Conservation (phyloP, 2,888 invertebrate genomes). For the Tenthredo distinguenda region DNA sequence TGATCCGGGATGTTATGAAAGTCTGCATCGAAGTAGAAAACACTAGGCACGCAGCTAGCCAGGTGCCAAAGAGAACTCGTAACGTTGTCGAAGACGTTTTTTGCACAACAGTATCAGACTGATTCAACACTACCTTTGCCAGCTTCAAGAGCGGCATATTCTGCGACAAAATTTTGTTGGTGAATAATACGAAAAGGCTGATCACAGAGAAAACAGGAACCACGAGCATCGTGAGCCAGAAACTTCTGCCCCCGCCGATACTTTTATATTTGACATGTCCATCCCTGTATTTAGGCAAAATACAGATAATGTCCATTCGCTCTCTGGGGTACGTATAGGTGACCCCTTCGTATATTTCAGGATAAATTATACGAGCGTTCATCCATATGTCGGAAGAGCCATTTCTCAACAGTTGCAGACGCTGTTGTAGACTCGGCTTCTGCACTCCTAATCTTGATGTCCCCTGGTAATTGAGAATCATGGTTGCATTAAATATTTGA, state of each 20-base stretch:
- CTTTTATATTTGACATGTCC: neutral
- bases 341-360: neutral
- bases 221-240: neutral
- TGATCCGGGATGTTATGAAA: constrained; percentile 20
- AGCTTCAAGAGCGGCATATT: constrained; percentile 18
- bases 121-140: constrained; percentile 18
- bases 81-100: neutral
- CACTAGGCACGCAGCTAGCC: constrained; percentile 1
- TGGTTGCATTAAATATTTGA: constrained; percentile 27
- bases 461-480: neutral
- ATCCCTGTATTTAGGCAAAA: constrained; percentile 10
- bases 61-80: constrained; percentile 15
- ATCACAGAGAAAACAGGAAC: neutral
- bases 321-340: neutral
- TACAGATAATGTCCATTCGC: constrained; percentile 13
- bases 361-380: neutral
- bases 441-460: too few relatives aligned
- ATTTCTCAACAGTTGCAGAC: neutral
- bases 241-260: neutral
- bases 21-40: constrained; percentile 40
- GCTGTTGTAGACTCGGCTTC: neutral
- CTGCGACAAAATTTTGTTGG: neutral
- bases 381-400: constrained; percentile 31
- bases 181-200: neutral
- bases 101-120: constrained; percentile 10